Evolutionary conservation across 2,888 invertebrate genomes (phyloP).

Genomic region (Venusia cambrica): DNA sequence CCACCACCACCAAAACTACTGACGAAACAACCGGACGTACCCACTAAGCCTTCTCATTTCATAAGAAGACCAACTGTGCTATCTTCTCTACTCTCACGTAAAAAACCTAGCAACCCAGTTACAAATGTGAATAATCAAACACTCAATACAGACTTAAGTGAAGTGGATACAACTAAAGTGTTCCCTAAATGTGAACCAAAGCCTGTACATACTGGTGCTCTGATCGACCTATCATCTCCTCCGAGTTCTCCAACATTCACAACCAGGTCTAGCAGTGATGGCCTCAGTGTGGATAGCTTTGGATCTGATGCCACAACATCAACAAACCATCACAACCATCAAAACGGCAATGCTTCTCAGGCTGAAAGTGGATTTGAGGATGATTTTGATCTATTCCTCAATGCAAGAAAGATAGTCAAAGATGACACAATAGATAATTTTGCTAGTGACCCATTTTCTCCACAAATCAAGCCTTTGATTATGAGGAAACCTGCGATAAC

Average conservation of each 20-base stretch:
- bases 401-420: slow-evolving; percentile 60
- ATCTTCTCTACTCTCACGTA: slow-evolving; percentile 61
- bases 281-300: slow-evolving; percentile 87
- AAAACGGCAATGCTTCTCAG: slow-evolving; percentile 85
- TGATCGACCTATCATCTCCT: slow-evolving; percentile 87
- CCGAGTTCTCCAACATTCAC: slow-evolving; percentile 89
- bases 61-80: slow-evolving; percentile 73
- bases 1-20: slow-evolving; percentile 85
- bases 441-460: slow-evolving; percentile 80
- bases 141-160: slow-evolving; percentile 47
- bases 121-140: slow-evolving; percentile 34
- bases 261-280: slow-evolving; percentile 87
- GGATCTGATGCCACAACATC: slow-evolving; percentile 86
- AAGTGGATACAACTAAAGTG: slow-evolving; percentile 59
- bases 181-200: slow-evolving; percentile 73
- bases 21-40: slow-evolving; percentile 60
- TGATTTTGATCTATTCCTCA: slow-evolving; percentile 86
- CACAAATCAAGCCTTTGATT: slow-evolving; percentile 57
- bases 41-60: slow-evolving; percentile 76
- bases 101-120: slow-evolving; percentile 43
- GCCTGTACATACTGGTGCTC: slow-evolving; percentile 74
- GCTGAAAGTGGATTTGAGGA: slow-evolving; percentile 92
- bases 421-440: slow-evolving; percentile 78
- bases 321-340: slow-evolving; percentile 74
- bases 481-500: slow-evolving; percentile 79